Evolutionary conservation across 2,797 vertebrate genomes (phyloP), one percentile per base, ranked within the genome.

Genomic region (Molossus molossus): DNA sequence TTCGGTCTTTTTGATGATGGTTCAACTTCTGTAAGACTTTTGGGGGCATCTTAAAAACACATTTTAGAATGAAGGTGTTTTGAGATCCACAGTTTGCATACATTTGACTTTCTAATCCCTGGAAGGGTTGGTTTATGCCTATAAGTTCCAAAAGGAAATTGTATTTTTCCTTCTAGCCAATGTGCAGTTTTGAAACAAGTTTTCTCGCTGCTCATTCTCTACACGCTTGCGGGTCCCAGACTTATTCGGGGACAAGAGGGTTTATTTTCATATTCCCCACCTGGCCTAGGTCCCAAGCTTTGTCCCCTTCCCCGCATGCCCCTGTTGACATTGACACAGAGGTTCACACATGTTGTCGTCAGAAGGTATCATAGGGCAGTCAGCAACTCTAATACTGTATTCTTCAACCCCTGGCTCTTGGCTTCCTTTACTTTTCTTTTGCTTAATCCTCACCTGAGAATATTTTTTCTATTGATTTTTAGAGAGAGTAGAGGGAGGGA

Each of bases 1-100:
- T 37, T 21, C 40, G 64, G 6, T 40, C 45, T 89, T 58, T 62
- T 29, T 48, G 11, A 57, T 90, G 55, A 64, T n/a, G 29, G 5
- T 57, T 96, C 18, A 25, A 25, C 37, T 70, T 92, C 85, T 92
- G 4, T 48, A 64, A 70, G 33, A 67, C 76, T n/a, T 48, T 82
- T 45, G 9, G 6, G 25, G 17, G 58, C 11, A 85, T 18, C 10
- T 62, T 48, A 37, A 85, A 75, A 81, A 55, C 45, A 92, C 21
- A 48, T 2, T n/a, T 64, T 20, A 90, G 33, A 9, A 27, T 80
- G 73, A 40, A 23, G 10, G 13, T 33, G 40, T 72, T 72, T 2
- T 64, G 27, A 60, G 40, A 67, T 20, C 9, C 14, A 33, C 2
- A 75, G 1, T 80, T 92, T 25, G 8, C 53, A 92, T 45, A 67